Percentiles rank a stretch among this genome's conserved stretches.
Evolutionary conservation across 2,113 vertebrate species (phyloP).

Genomic region (Mesoclemmys tuberculata): DNA sequence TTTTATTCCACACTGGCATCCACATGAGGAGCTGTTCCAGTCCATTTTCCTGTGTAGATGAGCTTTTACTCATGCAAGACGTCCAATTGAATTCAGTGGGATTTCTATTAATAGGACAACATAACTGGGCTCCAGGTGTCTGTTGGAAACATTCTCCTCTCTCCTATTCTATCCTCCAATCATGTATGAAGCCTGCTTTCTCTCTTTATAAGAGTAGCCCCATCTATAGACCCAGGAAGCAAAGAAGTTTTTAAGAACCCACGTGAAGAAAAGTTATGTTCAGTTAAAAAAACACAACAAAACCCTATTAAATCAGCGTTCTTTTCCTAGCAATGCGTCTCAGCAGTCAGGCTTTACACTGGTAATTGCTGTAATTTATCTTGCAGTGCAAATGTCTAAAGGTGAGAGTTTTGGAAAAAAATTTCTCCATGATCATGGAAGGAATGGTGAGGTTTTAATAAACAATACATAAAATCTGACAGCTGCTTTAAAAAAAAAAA

Average conservation of each 20-base stretch:
- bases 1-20: conserved; percentile 63
- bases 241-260: conserved; percentile 43
- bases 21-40: conserved; percentile 44
- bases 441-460: not conserved
- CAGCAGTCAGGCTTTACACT: not conserved
- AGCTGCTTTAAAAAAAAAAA: not conserved
- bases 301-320: conserved; percentile 54
- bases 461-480: not conserved
- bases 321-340: conserved; percentile 40
- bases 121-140: conserved; percentile 6
- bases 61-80: conserved; percentile 41
- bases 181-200: conserved; percentile 26
- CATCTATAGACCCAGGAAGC: not conserved
- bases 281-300: not conserved
- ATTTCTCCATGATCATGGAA: not conserved
- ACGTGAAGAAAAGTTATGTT: conserved; percentile 38
- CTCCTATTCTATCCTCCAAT: not conserved
- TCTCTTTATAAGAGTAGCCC: conserved; percentile 13
- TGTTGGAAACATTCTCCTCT: conserved; percentile 12
- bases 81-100: conserved; percentile 41
- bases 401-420: not conserved
- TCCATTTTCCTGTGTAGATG: conserved; percentile 47
- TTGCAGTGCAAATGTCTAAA: conserved; percentile 29
- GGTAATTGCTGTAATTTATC: not conserved
- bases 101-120: conserved; percentile 17